Conservation (phyloP, 37 sponge, comb jelly and placozoan species). For the Halisarca cf. caerulea region DNA sequence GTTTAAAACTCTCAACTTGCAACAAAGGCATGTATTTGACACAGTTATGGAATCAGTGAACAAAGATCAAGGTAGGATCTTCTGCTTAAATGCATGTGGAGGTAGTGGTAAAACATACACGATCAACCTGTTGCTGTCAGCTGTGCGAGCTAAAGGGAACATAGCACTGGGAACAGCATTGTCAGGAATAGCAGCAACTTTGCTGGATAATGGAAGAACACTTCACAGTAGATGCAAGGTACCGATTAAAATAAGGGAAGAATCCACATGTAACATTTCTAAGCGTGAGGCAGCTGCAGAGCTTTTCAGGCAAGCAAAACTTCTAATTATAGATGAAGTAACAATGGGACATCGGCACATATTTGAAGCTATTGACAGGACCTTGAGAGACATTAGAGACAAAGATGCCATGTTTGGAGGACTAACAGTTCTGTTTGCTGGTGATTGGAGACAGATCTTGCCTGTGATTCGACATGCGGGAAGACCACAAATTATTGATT, state of each 20-base stretch:
- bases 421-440: conserved; percentile 23
- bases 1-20: neutral
- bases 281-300: neutral
- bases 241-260: neutral
- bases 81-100: conserved; percentile 27
- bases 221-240: conserved; percentile 16
- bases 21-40: neutral
- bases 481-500: neutral
- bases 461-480: conserved; percentile 36
- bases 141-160: conserved; percentile 1
- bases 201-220: conserved; percentile 25
- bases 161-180: conserved; percentile 40
- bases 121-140: conserved; percentile 28
- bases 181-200: conserved; percentile 37
- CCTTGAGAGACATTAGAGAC: neutral
- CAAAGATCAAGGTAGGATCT: neutral
- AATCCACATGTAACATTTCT: neutral
- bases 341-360: neutral
- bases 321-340: neutral
- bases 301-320: neutral
- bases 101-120: conserved; percentile 50
- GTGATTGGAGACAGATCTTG: conserved; percentile 36
- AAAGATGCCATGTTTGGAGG: conserved; percentile 12
- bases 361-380: conserved; percentile 24
- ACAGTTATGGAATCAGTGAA: neutral